Base-by-base conservation (phyloP, 2,888 invertebrate genomes). In the Acronicta psi region DNA sequence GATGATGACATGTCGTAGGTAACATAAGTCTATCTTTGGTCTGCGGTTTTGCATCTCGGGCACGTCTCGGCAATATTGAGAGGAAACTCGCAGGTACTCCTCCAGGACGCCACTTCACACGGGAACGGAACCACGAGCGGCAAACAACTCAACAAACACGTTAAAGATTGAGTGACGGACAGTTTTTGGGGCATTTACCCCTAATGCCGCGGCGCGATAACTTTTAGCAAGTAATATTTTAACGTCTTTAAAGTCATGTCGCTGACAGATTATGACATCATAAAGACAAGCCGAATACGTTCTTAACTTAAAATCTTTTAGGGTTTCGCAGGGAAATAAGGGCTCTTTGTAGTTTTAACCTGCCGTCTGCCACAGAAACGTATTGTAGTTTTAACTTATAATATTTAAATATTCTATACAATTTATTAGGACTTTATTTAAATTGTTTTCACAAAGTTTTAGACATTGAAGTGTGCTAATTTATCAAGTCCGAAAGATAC, bases 21-120 rank as follows among this genome's bases (percentile, higher is more conserved):
- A 85, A 86, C 87, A 86, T 84, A 87, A 85, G 85, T 88, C 85
- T 89, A 86, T 88, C 87, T 88, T 86, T 81, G 84, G 83, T 79
- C 80, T 89, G 89, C 81, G 90, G 90, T 91, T 93, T 92, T 89
- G 88, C 90, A 91, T 91, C 92, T 90, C 81, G 78, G 81, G 84
- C 89, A 91, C 90, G 91, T 91, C 86, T 83, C 69, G 73, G 86
- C 85, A 80, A 87, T 90, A 90, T 91, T 86, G 84, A 88, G 82
- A 71, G 65, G 70, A 57, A 64, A 61, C 73, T 68, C 47, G 66
- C 69, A 62, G 62, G 59, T 55, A 66, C 76, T 70, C 47, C 52
- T 45, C 55, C 44, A 41, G 47, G 69, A 62, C 54, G 60, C 62
- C 49, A 67, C 73, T 75, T 72, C 69, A 49, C 66, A 67, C 46